Percentiles rank a stretch among this genome's conserved stretches.
Evolutionary conservation across 37 sponge, comb jelly and placozoan species (phyloP).

Genomic region (Haliclona indistincta): DNA sequence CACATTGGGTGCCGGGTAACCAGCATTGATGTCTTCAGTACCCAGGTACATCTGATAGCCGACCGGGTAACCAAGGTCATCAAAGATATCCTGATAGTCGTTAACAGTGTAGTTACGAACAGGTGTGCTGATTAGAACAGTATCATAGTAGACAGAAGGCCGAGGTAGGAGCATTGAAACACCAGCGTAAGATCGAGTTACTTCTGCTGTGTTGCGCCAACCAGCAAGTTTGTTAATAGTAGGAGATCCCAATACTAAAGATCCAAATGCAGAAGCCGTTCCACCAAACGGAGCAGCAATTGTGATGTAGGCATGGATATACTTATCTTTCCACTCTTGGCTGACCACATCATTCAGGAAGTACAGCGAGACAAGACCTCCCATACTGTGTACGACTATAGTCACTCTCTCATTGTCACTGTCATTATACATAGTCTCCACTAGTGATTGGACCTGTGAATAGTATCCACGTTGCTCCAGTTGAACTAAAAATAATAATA

Average conservation of each 20-base stretch:
- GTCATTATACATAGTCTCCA: constrained; percentile 36
- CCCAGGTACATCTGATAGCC: constrained; percentile 31
- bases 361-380: constrained; percentile 28
- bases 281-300: constrained; percentile 45
- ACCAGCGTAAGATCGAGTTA: too few relatives aligned
- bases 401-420: constrained; percentile 20
- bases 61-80: constrained; percentile 17
- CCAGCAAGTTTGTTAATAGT: too few relatives aligned
- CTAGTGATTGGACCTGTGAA: not conserved
- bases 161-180: constrained; percentile 20
- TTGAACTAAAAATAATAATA: too few relatives aligned
- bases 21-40: constrained; percentile 25
- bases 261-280: too few relatives aligned
- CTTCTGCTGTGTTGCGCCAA: too few relatives aligned
- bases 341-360: constrained; percentile 47
- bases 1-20: constrained; percentile 44
- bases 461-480: constrained; percentile 25
- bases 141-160: not conserved
- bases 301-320: constrained; percentile 51
- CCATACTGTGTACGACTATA: constrained; percentile 53
- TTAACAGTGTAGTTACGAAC: constrained; percentile 57
- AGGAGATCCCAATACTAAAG: too few relatives aligned
- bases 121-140: not conserved
- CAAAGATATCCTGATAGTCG: constrained; percentile 58
- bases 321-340: constrained; percentile 65